Base-by-base conservation (phyloP, 2,797 vertebrate genomes). In the Parambassis ranga region DNA sequence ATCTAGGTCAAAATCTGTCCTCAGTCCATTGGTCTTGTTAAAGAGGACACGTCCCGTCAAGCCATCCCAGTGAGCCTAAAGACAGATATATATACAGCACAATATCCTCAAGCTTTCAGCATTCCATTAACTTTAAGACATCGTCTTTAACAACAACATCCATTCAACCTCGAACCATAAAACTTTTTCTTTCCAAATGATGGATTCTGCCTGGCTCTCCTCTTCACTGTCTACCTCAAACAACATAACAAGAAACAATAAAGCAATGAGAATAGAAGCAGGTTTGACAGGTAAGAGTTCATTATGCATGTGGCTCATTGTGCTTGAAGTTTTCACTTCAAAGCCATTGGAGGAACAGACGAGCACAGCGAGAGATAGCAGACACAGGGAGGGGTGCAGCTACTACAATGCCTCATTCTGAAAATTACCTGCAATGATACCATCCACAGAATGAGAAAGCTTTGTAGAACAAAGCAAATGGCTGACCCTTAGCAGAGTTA, bases 1-100 rank as follows among this genome's bases (percentile, higher is more conserved):
- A 78, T 98, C 97, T 75, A 99, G 93, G 90, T 98, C 96, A 71
- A 99, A 99, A 89, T 99, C 96, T 48, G 96, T 99, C 76, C 97
- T 92, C 75, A 99, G 92, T 37, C 97, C 97, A 52, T 98, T 98
- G 55, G 92, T 95, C 92, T 95, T 98, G 82, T 99, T 99, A 89
- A 99, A 98, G 72, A 95, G 95, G 85, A 99, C 96, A 23, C 96
- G 94, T 46, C 97, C 97, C 13, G 97, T 99, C 76, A 99, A 92
- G 30, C 97, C 97, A 77, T 98, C 97, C 97, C 97, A 99, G 47
- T 98, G 96, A 66, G 97, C 96, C 97, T 99, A 36, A 11, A 55
- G 53, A 75, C n/a, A 66, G 37, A 74, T 43, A 75, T 49, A 75
- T 49, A 33, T 13, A 33, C 28, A 57, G 35, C 35, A 28, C 18